Evolutionary conservation across 2,888 invertebrate genomes (phyloP).

Genomic region (Autographa pulchrina): DNA sequence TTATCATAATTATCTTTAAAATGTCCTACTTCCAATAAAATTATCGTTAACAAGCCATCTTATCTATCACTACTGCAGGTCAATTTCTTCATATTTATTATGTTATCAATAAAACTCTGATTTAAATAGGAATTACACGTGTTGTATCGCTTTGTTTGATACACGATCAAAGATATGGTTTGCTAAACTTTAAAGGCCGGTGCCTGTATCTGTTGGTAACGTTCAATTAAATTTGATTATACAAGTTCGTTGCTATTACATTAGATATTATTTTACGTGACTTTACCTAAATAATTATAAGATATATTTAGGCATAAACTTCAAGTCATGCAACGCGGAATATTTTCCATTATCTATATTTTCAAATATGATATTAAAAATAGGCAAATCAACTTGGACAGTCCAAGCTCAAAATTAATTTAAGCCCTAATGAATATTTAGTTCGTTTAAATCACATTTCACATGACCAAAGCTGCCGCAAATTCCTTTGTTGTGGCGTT

Average conservation of each 20-base stretch:
- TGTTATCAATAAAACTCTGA: too few relatives aligned
- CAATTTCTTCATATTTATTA: not conserved
- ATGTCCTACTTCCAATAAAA: not conserved
- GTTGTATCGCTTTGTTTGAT: constrained; percentile 1
- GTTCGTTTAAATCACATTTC: too few relatives aligned
- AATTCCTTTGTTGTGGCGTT: too few relatives aligned
- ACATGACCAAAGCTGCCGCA: too few relatives aligned
- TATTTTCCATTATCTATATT: too few relatives aligned
- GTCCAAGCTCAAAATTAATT: too few relatives aligned
- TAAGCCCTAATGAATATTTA: too few relatives aligned
- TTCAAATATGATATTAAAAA: too few relatives aligned
- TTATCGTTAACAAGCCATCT: not conserved
- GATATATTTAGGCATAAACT: too few relatives aligned
- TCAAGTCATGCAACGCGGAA: too few relatives aligned
- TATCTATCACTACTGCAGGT: not conserved
- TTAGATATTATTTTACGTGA: not conserved
- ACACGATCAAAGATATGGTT: constrained; percentile 8
- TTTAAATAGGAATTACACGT: not conserved
- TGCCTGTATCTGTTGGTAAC: not conserved
- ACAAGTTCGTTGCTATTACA: not conserved
- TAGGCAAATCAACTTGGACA: too few relatives aligned
- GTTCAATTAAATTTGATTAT: not conserved
- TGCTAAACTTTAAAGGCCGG: not conserved
- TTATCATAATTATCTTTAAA: not conserved
- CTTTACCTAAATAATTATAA: not conserved